Conservation (phyloP, 2,113 vertebrate genomes). For the Natator depressus region DNA sequence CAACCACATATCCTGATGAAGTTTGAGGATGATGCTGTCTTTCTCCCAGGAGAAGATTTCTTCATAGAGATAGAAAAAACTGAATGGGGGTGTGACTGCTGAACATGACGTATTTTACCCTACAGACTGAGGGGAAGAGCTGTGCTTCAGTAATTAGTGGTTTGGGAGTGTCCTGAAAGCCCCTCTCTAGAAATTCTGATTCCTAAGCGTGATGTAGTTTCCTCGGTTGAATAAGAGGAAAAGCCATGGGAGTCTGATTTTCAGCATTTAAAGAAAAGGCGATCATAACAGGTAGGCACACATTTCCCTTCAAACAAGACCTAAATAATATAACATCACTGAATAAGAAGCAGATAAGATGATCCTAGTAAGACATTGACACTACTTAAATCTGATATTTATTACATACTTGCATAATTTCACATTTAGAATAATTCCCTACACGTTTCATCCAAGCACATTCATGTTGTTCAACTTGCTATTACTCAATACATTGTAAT, state of each 20-base stretch:
- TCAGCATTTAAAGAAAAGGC: neutral
- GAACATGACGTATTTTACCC: neutral
- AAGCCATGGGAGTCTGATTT: too few species aligned
- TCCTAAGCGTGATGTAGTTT: neutral
- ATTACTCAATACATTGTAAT: accelerated
- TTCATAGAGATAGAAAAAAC: neutral
- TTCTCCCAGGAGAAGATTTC: neutral
- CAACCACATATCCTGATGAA: neutral
- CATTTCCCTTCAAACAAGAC: neutral
- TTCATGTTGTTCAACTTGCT: neutral
- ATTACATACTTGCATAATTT: neutral
- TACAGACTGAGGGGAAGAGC: neutral
- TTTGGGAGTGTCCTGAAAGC: neutral
- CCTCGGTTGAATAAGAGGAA: neutral
- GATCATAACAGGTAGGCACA: neutral
- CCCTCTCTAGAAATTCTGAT: neutral
- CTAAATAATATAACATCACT: neutral
- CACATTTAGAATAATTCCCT: neutral
- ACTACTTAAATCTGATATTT: neutral
- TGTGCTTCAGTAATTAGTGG: accelerated
- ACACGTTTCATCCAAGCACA: neutral
- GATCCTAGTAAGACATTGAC: neutral
- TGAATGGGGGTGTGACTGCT: neutral
- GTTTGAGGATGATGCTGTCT: neutral
- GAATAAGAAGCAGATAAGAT: neutral